Base-by-base conservation (phyloP, 2,113 vertebrate species). In the Cebidichthys violaceus region DNA sequence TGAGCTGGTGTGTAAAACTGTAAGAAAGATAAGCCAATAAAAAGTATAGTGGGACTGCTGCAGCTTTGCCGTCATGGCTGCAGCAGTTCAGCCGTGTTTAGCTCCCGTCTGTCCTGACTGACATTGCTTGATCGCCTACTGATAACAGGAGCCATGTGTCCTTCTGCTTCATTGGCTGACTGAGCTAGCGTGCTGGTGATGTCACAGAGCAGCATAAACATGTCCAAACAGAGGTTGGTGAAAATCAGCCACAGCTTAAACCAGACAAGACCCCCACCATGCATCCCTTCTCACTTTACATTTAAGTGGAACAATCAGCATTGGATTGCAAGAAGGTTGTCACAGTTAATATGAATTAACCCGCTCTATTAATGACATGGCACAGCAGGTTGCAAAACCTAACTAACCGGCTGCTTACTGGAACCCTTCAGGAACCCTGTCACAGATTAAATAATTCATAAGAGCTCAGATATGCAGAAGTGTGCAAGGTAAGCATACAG, bases 141-240 rank as follows among this genome's bases (percentile, higher is more conserved):
- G 85, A 86, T 82, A 90, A 87, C 71, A 78, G 47, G 33, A 81
- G 52, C 77, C 68, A 73, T 75, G 73, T 80, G 79, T 52, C 52
- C 47, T 43, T 81, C 66, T 68, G 10, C 75, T 43, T 85, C 75
- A 89, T 47, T 78, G 83, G 88, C 80, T 75, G 78, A 68, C 70
- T 75, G 74, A 79, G 68, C 66, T 52, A 22, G 70, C 37, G 10
- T 65, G 67, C 69, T 66, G 65, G 70, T 85, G 59, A 65, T 41
- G 70, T 78, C 70, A 75, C 50, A 70, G 6, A 75, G 54, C 66
- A 75, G 64, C 22, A 59, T 17, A 69, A 72, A 66, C 74, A 69
- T 11, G 69, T 22, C 43, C 35, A 76, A 55, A 59, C n/a, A 41
- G 47, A 43, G 15, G 31, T 27, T 52, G 13, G 18, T 54, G 54